Evolutionary conservation across 2,888 invertebrate genomes (phyloP).

Genomic region (Eupithecia inturbata): DNA sequence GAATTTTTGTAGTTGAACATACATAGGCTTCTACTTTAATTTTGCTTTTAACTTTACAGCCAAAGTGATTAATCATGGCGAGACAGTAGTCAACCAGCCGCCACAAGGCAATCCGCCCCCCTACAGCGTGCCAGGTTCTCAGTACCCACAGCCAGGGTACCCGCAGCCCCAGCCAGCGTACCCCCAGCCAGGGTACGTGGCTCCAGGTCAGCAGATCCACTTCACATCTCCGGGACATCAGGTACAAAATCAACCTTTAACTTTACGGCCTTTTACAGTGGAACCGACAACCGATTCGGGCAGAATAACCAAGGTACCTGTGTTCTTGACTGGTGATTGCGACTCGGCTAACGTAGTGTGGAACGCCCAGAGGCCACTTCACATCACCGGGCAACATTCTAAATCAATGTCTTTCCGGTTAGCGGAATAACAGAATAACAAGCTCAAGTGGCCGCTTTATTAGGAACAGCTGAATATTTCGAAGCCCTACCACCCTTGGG

Average conservation of each 20-base stretch:
- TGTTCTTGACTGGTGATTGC: too few species aligned
- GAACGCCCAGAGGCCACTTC: too few species aligned
- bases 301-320: too few species aligned
- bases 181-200: conserved; percentile 17
- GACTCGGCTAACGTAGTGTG: too few species aligned
- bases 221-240: conserved; percentile 5
- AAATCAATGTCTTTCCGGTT: too few species aligned
- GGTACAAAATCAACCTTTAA: background rate
- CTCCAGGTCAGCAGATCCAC: conserved; percentile 12
- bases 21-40: background rate
- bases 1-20: too few species aligned
- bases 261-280: background rate
- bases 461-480: too few species aligned
- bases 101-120: conserved; percentile 38
- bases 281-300: too few species aligned
- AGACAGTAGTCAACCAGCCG: conserved; percentile 21
- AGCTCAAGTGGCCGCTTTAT: too few species aligned
- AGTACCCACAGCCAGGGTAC: conserved; percentile 24
- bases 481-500: too few species aligned
- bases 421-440: too few species aligned
- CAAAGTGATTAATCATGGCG: conserved; percentile 26
- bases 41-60: conserved; percentile 12
- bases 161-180: conserved; percentile 9
- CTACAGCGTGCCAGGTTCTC: conserved; percentile 41
- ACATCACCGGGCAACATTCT: too few species aligned